These are phyloP conservation scores for Glossophaga mutica DNA, from an alignment of 2,797 vertebrate genomes.

Conservation along the genomic window DNA sequence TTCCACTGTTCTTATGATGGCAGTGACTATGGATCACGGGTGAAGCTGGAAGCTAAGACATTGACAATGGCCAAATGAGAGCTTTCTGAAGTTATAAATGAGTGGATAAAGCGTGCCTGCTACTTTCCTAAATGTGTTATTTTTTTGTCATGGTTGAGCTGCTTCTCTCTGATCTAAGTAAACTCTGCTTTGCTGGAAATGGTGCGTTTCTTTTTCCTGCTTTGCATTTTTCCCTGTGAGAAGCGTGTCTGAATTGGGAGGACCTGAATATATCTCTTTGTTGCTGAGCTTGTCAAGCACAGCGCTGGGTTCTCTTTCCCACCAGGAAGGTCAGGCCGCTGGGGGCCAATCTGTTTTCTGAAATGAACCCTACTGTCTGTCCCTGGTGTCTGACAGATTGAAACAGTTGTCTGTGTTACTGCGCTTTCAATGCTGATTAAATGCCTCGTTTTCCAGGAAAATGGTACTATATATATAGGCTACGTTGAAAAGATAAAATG, in stretches of 20 bases:
- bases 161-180: slow-evolving; percentile 68
- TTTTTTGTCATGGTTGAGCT: slow-evolving; percentile 42
- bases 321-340: slow-evolving; percentile 87
- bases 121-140: slow-evolving; percentile 18
- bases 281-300: slow-evolving; percentile 86
- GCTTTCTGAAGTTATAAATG: slow-evolving; percentile 3
- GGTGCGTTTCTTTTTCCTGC: background rate
- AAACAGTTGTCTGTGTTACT: slow-evolving; percentile 84
- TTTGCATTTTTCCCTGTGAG: slow-evolving; percentile 85
- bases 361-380: slow-evolving; percentile 84
- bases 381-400: slow-evolving; percentile 84
- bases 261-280: slow-evolving; percentile 87
- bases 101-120: slow-evolving; percentile 32
- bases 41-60: background rate
- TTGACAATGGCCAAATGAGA: background rate
- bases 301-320: slow-evolving; percentile 83
- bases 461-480: slow-evolving; percentile 57
- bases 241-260: slow-evolving; percentile 86
- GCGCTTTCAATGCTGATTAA: slow-evolving; percentile 77
- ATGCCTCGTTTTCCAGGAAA: slow-evolving; percentile 78
- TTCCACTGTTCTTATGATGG: background rate
- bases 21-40: background rate
- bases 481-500: background rate
- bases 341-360: slow-evolving; percentile 80
- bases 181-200: slow-evolving; percentile 67